Conservation (phyloP, 2,113 vertebrate genomes). For the Dromaius novaehollandiae region DNA sequence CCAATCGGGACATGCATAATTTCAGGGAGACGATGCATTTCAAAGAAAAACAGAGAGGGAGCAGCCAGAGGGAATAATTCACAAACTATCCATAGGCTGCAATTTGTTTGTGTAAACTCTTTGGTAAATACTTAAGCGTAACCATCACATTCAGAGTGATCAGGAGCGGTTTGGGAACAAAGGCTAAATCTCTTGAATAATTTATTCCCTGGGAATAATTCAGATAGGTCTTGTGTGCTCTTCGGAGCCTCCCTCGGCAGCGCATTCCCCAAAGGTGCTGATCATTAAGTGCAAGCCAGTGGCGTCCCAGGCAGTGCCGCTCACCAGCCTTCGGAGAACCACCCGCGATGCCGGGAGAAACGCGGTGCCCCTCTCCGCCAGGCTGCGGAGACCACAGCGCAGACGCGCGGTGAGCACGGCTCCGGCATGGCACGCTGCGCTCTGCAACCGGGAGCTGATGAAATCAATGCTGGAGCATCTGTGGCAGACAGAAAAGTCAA, state of each 20-base stretch:
- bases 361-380: not conserved
- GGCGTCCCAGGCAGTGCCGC: not conserved
- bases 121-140: not conserved
- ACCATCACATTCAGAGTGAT: conserved; percentile 15
- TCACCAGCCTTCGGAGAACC: not conserved
- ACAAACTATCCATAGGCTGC: not conserved
- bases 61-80: conserved; percentile 42
- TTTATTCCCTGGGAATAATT: conserved; percentile 41
- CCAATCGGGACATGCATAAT: not conserved
- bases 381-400: not conserved
- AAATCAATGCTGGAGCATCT: not conserved
- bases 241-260: not conserved
- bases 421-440: not conserved
- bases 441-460: not conserved
- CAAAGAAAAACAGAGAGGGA: not conserved
- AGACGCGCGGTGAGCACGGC: not conserved
- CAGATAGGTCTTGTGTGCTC: accelerated
- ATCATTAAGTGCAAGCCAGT: not conserved
- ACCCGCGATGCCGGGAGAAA: not conserved
- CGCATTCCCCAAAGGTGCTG: not conserved
- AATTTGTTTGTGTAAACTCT: conserved; percentile 50
- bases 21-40: not conserved
- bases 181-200: conserved; percentile 33
- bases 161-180: not conserved
- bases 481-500: not conserved